These are phyloP conservation scores for Patella pellucida DNA, from an alignment of 2,888 invertebrate genomes.

Conservation along the genomic window DNA sequence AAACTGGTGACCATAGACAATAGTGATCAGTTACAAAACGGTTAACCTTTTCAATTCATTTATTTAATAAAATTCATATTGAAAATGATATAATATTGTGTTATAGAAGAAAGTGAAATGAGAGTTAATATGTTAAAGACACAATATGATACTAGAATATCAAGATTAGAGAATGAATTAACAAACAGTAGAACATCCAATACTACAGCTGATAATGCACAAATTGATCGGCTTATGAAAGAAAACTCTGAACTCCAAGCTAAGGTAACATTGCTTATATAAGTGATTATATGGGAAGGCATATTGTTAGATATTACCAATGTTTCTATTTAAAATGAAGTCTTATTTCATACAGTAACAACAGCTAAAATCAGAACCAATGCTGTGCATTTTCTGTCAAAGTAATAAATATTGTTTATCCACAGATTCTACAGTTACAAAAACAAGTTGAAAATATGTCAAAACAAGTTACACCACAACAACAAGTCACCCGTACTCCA, in stretches of 20 bases:
- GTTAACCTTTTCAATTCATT: too few relatives aligned
- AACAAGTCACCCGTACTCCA: constrained; percentile 34
- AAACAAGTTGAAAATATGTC: constrained; percentile 52
- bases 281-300: too few relatives aligned
- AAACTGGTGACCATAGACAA: too few relatives aligned
- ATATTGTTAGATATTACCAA: too few relatives aligned
- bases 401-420: neutral
- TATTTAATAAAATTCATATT: too few relatives aligned
- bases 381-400: too few relatives aligned
- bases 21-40: too few relatives aligned
- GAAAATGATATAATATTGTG: neutral
- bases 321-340: too few relatives aligned
- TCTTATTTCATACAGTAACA: too few relatives aligned
- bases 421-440: constrained; percentile 51
- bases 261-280: constrained; percentile 41
- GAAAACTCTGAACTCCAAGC: constrained; percentile 59
- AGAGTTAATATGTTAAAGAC: constrained; percentile 38
- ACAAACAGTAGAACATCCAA: constrained; percentile 24
- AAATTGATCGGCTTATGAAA: constrained; percentile 41
- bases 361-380: too few relatives aligned
- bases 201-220: constrained; percentile 32
- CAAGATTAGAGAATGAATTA: constrained; percentile 49
- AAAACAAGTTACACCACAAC: constrained; percentile 42
- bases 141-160: constrained; percentile 47
- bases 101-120: constrained; percentile 38